Percentiles rank a stretch among this genome's conserved stretches.
These are phyloP conservation scores for Lethocerus indicus DNA, from an alignment of 1,140 invertebrate species.

Conservation along the genomic window DNA sequence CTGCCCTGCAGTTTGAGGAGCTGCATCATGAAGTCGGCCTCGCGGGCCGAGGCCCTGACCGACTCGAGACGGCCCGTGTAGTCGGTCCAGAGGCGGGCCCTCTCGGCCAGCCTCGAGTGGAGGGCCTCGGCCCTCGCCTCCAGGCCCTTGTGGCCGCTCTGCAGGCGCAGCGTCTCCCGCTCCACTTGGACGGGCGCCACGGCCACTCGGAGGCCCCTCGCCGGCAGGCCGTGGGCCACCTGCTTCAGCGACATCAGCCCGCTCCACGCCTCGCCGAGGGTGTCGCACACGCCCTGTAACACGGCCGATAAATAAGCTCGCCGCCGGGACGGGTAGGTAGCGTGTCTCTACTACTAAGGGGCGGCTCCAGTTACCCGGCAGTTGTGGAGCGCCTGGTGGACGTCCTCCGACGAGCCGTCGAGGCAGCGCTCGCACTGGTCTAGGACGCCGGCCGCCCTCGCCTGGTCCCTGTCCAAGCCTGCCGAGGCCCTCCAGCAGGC, in stretches of 20 bases:
- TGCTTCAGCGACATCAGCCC: constrained; percentile 60
- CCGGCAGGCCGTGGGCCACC: too few species aligned
- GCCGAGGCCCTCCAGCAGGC: too few species aligned
- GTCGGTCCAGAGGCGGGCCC: constrained; percentile 44
- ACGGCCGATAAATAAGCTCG: neutral
- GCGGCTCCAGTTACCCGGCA: constrained; percentile 45
- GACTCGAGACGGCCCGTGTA: constrained; percentile 49
- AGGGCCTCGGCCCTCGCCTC: constrained; percentile 48
- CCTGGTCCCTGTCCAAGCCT: constrained; percentile 46
- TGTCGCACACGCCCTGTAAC: constrained; percentile 37
- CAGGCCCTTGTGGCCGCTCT: constrained; percentile 47
- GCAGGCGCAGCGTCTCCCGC: too few species aligned
- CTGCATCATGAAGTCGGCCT: constrained; percentile 73
- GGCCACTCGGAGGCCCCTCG: too few species aligned
- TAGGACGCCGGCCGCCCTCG: constrained; percentile 26
- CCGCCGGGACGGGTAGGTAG: neutral
- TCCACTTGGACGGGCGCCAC: too few species aligned
- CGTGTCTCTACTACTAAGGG: neutral
- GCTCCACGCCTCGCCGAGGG: constrained; percentile 48
- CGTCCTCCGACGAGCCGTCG: constrained; percentile 10
- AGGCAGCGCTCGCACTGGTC: constrained; percentile 31
- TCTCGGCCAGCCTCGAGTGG: constrained; percentile 39
- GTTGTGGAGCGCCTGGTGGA: constrained; percentile 30
- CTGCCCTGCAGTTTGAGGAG: constrained; percentile 58
- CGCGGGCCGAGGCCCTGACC: constrained; percentile 59